phyloP scores from a whole-genome alignment of 37 sponge, comb jelly and placozoan genomes.

The Chondrilla cf. caribensis region DNA sequence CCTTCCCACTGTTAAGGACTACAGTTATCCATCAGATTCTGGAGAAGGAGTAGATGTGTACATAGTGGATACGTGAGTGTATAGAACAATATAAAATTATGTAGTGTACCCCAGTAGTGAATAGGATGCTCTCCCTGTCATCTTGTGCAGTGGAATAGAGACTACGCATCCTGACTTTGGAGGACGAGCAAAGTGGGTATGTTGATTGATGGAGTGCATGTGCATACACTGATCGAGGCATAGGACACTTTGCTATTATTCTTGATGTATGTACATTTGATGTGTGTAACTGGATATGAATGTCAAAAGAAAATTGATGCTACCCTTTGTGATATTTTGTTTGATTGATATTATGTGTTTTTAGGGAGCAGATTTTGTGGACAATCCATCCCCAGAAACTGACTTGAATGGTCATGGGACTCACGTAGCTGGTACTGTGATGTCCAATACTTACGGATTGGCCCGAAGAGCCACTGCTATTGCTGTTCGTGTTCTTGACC shows the following conservation, averaged over 20 bases:
- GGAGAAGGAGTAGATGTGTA: conserved; percentile 57
- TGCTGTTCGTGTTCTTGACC: conserved; percentile 66
- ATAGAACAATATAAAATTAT: not conserved
- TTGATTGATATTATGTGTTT: not conserved
- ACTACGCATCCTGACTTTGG: conserved; percentile 48
- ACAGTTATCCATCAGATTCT: conserved; percentile 3
- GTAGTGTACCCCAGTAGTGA: not conserved
- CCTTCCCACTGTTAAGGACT: conserved; percentile 12
- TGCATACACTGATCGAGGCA: too few relatives aligned
- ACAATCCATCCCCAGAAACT: conserved; percentile 37
- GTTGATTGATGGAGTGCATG: too few relatives aligned
- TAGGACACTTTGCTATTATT: too few relatives aligned
- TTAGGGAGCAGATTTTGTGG: conserved; percentile 45
- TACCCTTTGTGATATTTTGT: not conserved
- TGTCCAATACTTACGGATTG: conserved; percentile 58
- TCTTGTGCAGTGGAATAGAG: conserved; percentile 49
- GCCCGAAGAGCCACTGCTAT: conserved; percentile 67
- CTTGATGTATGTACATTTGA: too few relatives aligned
- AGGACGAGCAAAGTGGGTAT: conserved; percentile 43
- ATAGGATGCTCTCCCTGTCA: not conserved
- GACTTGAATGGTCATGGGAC: conserved; percentile 77
- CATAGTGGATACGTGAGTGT: conserved; percentile 71
- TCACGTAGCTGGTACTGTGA: conserved; percentile 73
- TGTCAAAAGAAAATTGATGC: too few relatives aligned
- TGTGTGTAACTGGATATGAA: too few relatives aligned